Percentiles rank a stretch among this genome's conserved stretches.
Evolutionary conservation across 2,888 invertebrate species (phyloP).

Genomic region (Deilephila elpenor): DNA sequence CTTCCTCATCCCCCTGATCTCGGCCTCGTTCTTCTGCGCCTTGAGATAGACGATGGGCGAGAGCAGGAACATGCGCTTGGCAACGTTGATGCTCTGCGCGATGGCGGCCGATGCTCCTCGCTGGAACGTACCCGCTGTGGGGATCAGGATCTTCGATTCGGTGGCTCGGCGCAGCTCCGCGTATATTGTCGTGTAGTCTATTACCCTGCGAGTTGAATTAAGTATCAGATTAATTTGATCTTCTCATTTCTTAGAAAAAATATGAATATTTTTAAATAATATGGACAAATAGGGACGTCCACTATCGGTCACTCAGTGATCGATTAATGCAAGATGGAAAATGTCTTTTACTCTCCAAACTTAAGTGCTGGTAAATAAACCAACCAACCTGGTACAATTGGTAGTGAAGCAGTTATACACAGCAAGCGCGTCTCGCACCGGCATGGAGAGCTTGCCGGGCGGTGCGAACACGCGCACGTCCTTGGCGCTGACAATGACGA

Average conservation of each 20-base stretch:
- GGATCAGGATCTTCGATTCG: conserved; percentile 87
- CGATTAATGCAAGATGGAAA: too few species aligned
- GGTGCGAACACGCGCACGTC: conserved; percentile 89
- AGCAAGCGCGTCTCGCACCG: conserved; percentile 79
- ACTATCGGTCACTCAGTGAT: too few species aligned
- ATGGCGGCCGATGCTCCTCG: conserved; percentile 90
- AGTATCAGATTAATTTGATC: background rate
- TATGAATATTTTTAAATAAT: too few species aligned
- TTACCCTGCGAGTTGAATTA: conserved; percentile 79
- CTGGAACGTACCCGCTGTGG: conserved; percentile 88
- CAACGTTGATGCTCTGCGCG: conserved; percentile 83
- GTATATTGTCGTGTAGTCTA: conserved; percentile 89
- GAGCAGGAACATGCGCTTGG: conserved; percentile 85
- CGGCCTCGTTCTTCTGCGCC: conserved; percentile 93
- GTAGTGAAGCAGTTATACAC: conserved; percentile 86
- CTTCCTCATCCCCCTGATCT: conserved; percentile 91
- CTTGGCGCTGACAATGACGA: conserved; percentile 87
- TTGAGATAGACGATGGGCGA: conserved; percentile 95
- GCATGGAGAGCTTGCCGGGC: conserved; percentile 85
- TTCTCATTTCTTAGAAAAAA: too few species aligned
- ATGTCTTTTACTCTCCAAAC: too few species aligned
- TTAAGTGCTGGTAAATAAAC: too few species aligned
- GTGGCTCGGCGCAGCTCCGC: conserved; percentile 87
- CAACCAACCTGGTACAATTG: conserved; percentile 76
- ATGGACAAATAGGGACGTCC: too few species aligned